Base-by-base conservation (phyloP, 2,113 vertebrate species). In the Rhizomys pruinosus region DNA sequence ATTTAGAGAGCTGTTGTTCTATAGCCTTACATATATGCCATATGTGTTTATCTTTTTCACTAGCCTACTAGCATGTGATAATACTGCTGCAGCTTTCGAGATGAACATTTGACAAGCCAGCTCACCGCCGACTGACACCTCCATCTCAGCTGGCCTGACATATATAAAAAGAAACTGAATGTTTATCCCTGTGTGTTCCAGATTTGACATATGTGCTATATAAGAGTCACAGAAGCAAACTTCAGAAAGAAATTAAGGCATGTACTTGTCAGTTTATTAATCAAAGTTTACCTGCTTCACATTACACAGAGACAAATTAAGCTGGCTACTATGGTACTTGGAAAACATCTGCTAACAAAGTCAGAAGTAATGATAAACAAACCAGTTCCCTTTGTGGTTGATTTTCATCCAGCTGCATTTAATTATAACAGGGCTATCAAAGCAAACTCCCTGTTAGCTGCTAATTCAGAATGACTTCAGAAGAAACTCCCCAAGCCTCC, bases 361-460 rank as follows among this genome's bases (percentile, higher is more conserved):
- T 98, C 97, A 98, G 97, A 97, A 98, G 97, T 98, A 98, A 98
- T 97, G 98, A 98, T 98, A 98, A 98, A 98, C 98, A 98, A 98
- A 98, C 97, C 97, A 98, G 98, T 98, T 98, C 97, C 98, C 97
- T 98, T 98, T 98, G 98, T 98, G 98, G 98, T 97, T 98, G 97
- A 97, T 98, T 98, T 98, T 97, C 96, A 98, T 98, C 98, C 98
- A 98, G 98, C 98, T 98, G 98, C 97, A 98, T 98, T 98, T 98
- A 98, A 98, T 98, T 98, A 98, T 98, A 98, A 98, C 97, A 98
- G 97, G 96, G 95, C 98, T 98, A 98, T 98, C 98, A 98, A 98
- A 98, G 98, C 98, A 98, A 98, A 97, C 97, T 98, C 98, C 97
- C 98, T 98, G 98, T 98, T 98, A 98, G 98, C 98, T 97, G 95